Percentiles rank a stretch among this genome's conserved stretches.
These are phyloP conservation scores for Eilema sororculum DNA, from an alignment of 2,888 invertebrate genomes.

Conservation along the genomic window DNA sequence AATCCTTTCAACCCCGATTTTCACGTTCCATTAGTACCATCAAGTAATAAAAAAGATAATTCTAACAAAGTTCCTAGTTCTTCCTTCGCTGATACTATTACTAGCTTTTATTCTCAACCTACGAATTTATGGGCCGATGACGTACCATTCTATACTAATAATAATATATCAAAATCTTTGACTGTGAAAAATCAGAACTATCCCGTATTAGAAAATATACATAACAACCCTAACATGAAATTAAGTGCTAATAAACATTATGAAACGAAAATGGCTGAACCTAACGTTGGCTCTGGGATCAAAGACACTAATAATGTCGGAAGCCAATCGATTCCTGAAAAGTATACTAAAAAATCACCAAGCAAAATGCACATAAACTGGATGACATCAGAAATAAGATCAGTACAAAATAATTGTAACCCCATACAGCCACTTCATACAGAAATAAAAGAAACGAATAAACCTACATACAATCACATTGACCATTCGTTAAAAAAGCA, in stretches of 20 bases:
- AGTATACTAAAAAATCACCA: conserved; percentile 80
- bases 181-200: conserved; percentile 74
- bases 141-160: conserved; percentile 76
- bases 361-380: conserved; percentile 84
- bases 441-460: conserved; percentile 70
- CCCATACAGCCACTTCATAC: conserved; percentile 53
- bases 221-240: conserved; percentile 63
- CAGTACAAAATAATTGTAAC: conserved; percentile 74
- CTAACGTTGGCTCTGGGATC: conserved; percentile 55
- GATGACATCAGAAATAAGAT: conserved; percentile 84
- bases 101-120: conserved; percentile 80
- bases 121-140: conserved; percentile 81
- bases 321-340: conserved; percentile 69
- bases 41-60: conserved; percentile 73
- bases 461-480: conserved; percentile 65
- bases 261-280: conserved; percentile 66
- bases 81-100: conserved; percentile 77
- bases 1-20: conserved; percentile 83
- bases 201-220: conserved; percentile 64
- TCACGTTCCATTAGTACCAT: conserved; percentile 77
- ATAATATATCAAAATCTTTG: conserved; percentile 68
- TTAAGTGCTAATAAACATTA: conserved; percentile 66
- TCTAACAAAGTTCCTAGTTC: conserved; percentile 70
- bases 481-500: conserved; percentile 70
- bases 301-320: conserved; percentile 64